A percentile compares a stretch with the other conserved stretches of the same genome.
Evolutionary conservation across 2,113 vertebrate genomes (phyloP).

Genomic region (Callionymus lyra): DNA sequence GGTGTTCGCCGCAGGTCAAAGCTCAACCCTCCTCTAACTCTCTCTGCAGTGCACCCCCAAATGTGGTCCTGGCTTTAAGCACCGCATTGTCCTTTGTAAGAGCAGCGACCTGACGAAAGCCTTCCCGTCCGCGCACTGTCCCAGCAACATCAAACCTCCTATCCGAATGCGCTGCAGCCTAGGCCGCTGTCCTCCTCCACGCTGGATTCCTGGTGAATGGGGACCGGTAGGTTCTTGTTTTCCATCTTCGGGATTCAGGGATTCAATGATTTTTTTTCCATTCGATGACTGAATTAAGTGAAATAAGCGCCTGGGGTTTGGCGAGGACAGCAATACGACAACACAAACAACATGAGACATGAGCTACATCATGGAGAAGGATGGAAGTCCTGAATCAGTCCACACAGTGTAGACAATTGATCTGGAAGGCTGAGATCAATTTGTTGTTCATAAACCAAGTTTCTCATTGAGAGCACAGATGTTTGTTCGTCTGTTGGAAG

Average conservation of each 20-base stretch:
- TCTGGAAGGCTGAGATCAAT: too few relatives aligned
- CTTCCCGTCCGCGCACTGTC: conserved; percentile 79
- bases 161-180: conserved; percentile 87
- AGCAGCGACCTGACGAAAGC: conserved; percentile 91
- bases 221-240: conserved; percentile 75
- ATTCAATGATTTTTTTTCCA: too few relatives aligned
- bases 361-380: too few relatives aligned
- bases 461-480: too few relatives aligned
- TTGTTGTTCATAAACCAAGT: too few relatives aligned
- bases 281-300: too few relatives aligned
- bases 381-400: too few relatives aligned
- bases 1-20: neutral
- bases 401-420: too few relatives aligned
- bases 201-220: conserved; percentile 96
- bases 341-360: too few relatives aligned
- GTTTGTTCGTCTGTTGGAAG: too few relatives aligned
- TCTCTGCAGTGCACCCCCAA: conserved; percentile 74
- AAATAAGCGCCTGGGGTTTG: too few relatives aligned
- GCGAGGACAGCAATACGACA: too few relatives aligned
- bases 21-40: neutral
- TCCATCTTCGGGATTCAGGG: neutral
- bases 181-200: conserved; percentile 88
- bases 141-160: conserved; percentile 82
- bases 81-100: conserved; percentile 92
- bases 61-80: conserved; percentile 92